These are phyloP conservation scores for Cotesia congregata DNA, from an alignment of 2,888 invertebrate species.

Conservation along the genomic window DNA sequence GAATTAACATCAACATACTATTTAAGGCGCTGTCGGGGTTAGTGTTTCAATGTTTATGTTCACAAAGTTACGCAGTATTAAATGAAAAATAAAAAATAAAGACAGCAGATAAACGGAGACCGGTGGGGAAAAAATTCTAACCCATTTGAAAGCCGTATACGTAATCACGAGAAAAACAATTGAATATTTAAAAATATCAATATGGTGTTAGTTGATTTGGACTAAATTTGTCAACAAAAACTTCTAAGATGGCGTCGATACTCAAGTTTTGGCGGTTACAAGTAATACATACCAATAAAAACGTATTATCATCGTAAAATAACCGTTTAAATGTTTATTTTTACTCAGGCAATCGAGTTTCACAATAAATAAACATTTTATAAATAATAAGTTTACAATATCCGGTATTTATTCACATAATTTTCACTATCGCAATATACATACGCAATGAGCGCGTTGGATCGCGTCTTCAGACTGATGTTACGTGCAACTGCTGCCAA, in stretches of 20 bases:
- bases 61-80: background rate
- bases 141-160: background rate
- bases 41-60: constrained; percentile 2
- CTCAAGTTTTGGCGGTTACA: constrained; percentile 65
- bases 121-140: background rate
- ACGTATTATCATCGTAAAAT: constrained; percentile 43
- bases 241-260: constrained; percentile 65
- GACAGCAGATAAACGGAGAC: background rate
- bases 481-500: background rate
- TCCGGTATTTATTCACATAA: background rate
- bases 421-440: constrained; percentile 7
- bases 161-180: background rate
- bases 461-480: background rate
- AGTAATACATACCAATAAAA: constrained; percentile 35
- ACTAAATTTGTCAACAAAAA: constrained; percentile 62
- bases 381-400: constrained; percentile 16
- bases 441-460: constrained; percentile 31
- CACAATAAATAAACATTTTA: constrained; percentile 40
- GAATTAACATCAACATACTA: constrained; percentile 18
- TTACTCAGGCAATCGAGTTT: constrained; percentile 40
- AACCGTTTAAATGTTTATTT: constrained; percentile 5
- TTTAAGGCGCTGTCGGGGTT: background rate
- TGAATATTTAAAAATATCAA: constrained; percentile 41
- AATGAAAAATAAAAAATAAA: background rate
- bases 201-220: constrained; percentile 39